Evolutionary conservation across 2,888 invertebrate genomes (phyloP), one percentile per base, ranked within the genome.

Genomic region (Smittia aterrima): DNA sequence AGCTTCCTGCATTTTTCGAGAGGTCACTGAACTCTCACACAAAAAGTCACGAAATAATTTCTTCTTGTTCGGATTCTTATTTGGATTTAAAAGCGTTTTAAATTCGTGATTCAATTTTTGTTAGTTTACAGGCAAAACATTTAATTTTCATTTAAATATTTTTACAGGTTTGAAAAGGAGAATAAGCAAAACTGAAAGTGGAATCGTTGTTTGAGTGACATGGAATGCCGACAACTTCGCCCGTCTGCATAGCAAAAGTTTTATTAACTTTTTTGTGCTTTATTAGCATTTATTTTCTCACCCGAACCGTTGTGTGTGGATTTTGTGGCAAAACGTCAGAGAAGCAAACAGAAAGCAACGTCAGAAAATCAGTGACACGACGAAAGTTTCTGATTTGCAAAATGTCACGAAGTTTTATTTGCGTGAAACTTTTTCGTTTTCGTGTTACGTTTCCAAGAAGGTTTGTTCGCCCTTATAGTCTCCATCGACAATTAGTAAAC

Each of bases 211-310:
- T 58, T 58, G 58, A 58, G 58, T 58, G 58, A 58, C 58, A 58
- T 22, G 22, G 58, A 22, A 58, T 20, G 22, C 9, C 18, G 22
- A 18, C 3, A 58, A 58, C 58, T 58, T 58, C 18, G 2, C 3
- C 18, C 58, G 58, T 58, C 22, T 58, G 58, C 58, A 58, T 58
- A 22, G 20, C 58, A 58, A 58, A 47, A 22, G 18, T 58, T 58
- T 58, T 58, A 58, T 58, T 58, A 58, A 58, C 58, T 58, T 58
- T 58, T 58, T 58, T 47, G 47, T 47, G 20, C 58, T 58, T 58
- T 58, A 58, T 58, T 58, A 58, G 58, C 58, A 58, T 58, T 58
- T 58, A 47, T 47, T 47, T 47, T 47, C n/a, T 11, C 47, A 47
- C 47, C 47, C 47, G 16, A 47, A 47, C 18, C 20, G 18, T 58